A percentile compares a stretch with the other conserved stretches of the same genome.
Evolutionary conservation across 1,140 invertebrate species (phyloP).

Genomic region (Drosophila santomea): DNA sequence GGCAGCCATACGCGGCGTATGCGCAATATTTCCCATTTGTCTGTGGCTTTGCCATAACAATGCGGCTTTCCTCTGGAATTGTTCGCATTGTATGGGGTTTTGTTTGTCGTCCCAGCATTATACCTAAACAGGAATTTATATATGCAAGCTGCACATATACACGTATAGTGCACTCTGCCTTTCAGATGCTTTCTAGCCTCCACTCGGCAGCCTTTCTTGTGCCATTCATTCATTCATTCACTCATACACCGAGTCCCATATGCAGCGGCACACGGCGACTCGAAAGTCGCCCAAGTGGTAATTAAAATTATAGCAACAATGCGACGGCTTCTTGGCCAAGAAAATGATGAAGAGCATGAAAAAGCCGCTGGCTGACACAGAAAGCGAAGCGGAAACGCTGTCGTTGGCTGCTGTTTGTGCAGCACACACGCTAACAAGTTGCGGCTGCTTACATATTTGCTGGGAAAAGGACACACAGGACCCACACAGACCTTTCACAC

Average conservation of each 20-base stretch:
- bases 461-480: constrained; percentile 10
- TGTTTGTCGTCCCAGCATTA: constrained; percentile 20
- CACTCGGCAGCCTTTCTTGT: constrained; percentile 10
- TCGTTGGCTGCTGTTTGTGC: constrained; percentile 33
- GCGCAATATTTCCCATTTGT: constrained; percentile 24
- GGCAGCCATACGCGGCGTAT: constrained; percentile 53
- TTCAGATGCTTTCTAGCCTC: constrained; percentile 8
- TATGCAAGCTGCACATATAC: background rate
- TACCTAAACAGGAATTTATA: constrained; percentile 13
- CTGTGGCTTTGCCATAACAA: constrained; percentile 43
- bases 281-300: constrained; percentile 63
- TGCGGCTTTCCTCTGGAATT: constrained; percentile 39
- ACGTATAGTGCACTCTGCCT: background rate
- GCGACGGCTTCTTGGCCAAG: constrained; percentile 18
- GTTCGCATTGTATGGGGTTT: constrained; percentile 59
- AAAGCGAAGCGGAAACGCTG: constrained; percentile 54
- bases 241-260: constrained; percentile 10
- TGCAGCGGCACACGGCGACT: constrained; percentile 21
- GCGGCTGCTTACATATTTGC: constrained; percentile 25
- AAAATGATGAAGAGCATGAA: background rate
- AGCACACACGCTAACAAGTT: constrained; percentile 64
- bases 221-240: constrained; percentile 11
- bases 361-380: constrained; percentile 53
- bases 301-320: constrained; percentile 76
- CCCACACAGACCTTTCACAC: constrained; percentile 1